These are phyloP conservation scores for Lasioglossum vierecki DNA, from an alignment of 2,888 invertebrate genomes.

Conservation along the genomic window DNA sequence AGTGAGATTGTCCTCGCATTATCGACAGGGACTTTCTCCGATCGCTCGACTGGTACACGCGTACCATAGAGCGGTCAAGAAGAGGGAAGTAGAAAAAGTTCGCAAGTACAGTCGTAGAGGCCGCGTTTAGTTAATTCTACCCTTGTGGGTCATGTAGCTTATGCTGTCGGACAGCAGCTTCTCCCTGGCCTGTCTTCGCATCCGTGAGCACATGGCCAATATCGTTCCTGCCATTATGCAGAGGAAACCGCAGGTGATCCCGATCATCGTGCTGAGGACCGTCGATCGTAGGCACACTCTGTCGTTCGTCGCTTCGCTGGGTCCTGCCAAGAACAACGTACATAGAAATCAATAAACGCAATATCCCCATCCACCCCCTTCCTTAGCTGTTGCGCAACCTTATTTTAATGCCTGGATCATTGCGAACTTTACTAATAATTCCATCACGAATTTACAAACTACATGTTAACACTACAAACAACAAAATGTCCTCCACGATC, in stretches of 20 bases:
- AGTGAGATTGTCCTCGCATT: constrained; percentile 35
- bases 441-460: too few relatives aligned
- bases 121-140: constrained; percentile 80
- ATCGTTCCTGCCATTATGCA: constrained; percentile 90
- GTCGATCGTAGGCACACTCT: constrained; percentile 86
- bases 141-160: constrained; percentile 83
- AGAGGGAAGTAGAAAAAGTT: constrained; percentile 48
- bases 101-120: constrained; percentile 48
- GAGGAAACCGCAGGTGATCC: constrained; percentile 88
- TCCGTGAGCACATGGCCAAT: constrained; percentile 90
- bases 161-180: constrained; percentile 82
- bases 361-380: background rate
- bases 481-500: background rate
- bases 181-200: constrained; percentile 86
- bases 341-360: background rate
- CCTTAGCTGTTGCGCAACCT: background rate
- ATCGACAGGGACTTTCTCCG: constrained; percentile 39
- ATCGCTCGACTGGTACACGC: background rate
- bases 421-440: too few relatives aligned
- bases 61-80: constrained; percentile 42
- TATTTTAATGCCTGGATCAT: background rate
- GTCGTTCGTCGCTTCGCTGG: constrained; percentile 75
- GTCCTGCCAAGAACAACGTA: constrained; percentile 55
- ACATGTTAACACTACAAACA: too few relatives aligned
- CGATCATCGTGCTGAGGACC: constrained; percentile 89